Percentiles rank a stretch among this genome's conserved stretches.
Evolutionary conservation across 2,888 invertebrate genomes (phyloP).

Genomic region (Eupithecia subfuscata): DNA sequence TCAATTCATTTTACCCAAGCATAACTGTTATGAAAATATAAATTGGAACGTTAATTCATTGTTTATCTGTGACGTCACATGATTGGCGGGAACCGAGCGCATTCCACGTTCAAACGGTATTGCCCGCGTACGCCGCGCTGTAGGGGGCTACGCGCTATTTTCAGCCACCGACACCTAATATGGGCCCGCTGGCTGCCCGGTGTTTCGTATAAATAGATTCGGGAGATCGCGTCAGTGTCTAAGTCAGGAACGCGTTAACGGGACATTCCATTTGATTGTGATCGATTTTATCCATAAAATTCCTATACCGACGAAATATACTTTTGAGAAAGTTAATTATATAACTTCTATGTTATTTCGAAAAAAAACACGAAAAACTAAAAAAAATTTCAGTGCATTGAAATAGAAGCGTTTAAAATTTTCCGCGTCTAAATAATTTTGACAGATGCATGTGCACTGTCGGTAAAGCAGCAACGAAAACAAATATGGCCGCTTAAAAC

Average conservation of each 20-base stretch:
- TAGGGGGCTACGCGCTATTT: slow-evolving; percentile 73
- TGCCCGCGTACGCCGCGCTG: slow-evolving; percentile 48
- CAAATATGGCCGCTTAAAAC: slow-evolving; percentile 67
- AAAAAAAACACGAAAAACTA: neutral
- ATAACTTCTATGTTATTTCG: neutral
- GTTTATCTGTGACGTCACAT: slow-evolving; percentile 44
- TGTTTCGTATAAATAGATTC: slow-evolving; percentile 75
- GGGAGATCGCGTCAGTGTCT: slow-evolving; percentile 56
- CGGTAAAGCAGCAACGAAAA: slow-evolving; percentile 74
- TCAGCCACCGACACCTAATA: slow-evolving; percentile 78
- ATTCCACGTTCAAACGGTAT: slow-evolving; percentile 24
- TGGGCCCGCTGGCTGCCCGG: slow-evolving; percentile 79
- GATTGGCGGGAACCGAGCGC: slow-evolving; percentile 26
- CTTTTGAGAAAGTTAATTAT: neutral
- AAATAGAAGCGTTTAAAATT: slow-evolving; percentile 46
- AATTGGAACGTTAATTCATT: slow-evolving; percentile 36
- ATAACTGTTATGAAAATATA: slow-evolving; percentile 27
- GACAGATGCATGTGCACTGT: slow-evolving; percentile 50
- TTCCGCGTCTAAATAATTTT: slow-evolving; percentile 52
- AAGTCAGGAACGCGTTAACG: slow-evolving; percentile 14
- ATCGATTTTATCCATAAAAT: neutral
- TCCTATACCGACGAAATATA: neutral
- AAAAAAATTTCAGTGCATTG: neutral
- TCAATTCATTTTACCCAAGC: slow-evolving; percentile 18
- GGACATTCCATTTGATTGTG: slow-evolving; percentile 25